Evolutionary conservation across 2,888 invertebrate species (phyloP).

Genomic region (Xestoiulus laeticollis): DNA sequence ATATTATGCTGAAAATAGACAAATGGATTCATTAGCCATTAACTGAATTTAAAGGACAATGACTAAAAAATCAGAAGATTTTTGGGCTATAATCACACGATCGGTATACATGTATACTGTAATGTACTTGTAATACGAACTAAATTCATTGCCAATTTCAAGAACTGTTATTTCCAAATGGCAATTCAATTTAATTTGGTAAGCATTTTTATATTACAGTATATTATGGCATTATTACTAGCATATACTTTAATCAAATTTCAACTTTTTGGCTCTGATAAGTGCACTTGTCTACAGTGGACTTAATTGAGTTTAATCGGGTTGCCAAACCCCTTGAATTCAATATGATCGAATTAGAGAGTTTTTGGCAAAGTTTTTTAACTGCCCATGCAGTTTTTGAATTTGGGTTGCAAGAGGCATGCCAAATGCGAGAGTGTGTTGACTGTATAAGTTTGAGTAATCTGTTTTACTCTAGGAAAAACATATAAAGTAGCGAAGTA

Average conservation of each 20-base stretch:
- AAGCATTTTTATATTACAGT: not conserved
- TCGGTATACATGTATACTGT: too few relatives aligned
- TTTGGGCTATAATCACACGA: too few relatives aligned
- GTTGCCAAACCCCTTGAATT: not conserved
- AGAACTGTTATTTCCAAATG: not conserved
- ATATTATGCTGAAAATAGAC: too few relatives aligned
- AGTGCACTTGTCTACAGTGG: not conserved
- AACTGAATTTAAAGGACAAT: too few relatives aligned
- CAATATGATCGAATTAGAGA: not conserved
- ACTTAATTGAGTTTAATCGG: not conserved
- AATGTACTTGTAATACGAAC: not conserved
- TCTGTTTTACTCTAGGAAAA: conserved; percentile 5
- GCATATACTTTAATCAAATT: not conserved
- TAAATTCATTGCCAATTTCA: not conserved
- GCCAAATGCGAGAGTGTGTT: conserved; percentile 26
- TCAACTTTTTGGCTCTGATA: not conserved
- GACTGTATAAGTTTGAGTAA: conserved; percentile 26
- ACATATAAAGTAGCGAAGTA: conserved; percentile 15
- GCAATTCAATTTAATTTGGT: not conserved
- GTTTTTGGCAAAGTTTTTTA: not conserved
- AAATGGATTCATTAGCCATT: too few relatives aligned
- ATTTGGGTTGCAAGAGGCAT: not conserved
- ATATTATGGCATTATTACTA: not conserved
- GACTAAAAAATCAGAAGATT: too few relatives aligned
- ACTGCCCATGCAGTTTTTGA: not conserved